Base-by-base conservation (phyloP, 2,113 vertebrate species). In the Xenus cinereus region DNA sequence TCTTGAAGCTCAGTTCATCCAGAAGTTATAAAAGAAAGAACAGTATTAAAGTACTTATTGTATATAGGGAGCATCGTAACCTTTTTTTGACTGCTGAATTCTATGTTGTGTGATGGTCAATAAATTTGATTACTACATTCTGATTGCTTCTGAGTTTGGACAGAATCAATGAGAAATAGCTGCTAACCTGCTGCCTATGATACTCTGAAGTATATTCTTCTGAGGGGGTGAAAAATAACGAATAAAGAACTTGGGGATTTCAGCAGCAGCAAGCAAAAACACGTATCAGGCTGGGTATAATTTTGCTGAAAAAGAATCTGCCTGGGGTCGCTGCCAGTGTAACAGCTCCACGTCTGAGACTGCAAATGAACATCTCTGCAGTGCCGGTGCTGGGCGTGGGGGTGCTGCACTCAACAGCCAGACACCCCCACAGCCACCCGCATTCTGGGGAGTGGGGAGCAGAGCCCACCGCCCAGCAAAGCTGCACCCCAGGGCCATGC, bases 301-400 rank as follows among this genome's bases (percentile, higher is more conserved):
- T 72, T 76, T 51, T 64, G 53, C 26, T 2, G 2, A 62, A 83
- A 63, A 80, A 2, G 5, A 39, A 50, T 46, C 32, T 89, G 21
- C 19, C 26, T 33, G 37, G 28, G 23, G 18, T 67, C 22, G 3
- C 43, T 66, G 19, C 11, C 59, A 14, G 4, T 28, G 21, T 30
- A 50, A 60, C 13, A 77, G 14, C 32, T 77, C 30, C 23, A 15
- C 1, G 0, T 41, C 30, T 82, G 71, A 67, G 45, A 21, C 22
- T 50, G 67, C 32, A 48, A 19, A n/a, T 14, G 21, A 57, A 10
- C 23, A 19, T 24, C 37, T 67, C 56, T 46, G 59, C 74, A 50
- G 37, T 3, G 2, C 0, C 2, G 22, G 21, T 3, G 23, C 10
- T 32, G 35, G 30, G 15, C 0, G 0, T 2, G 0, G 22, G 33